A percentile compares a stretch with the other conserved stretches of the same genome.
Conservation (phyloP, 2,888 invertebrate species). For the Melikaiella ostensackeni region DNA sequence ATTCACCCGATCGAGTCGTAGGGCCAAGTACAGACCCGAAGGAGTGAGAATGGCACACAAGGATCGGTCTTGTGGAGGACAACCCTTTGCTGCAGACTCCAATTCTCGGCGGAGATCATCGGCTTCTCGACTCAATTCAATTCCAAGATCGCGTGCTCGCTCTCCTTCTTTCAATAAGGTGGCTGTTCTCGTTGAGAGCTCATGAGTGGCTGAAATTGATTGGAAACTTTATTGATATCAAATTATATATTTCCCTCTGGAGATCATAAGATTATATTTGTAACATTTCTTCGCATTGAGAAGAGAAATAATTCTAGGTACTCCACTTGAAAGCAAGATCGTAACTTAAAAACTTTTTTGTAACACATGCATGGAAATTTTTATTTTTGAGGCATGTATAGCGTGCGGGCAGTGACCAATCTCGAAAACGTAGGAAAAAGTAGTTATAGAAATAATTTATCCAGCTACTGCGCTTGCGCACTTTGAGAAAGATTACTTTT, state of each 20-base stretch:
- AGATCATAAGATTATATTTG: not conserved
- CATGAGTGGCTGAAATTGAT: conserved; percentile 79
- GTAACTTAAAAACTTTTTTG: too few relatives aligned
- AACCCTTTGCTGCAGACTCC: conserved; percentile 82
- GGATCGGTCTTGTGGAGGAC: conserved; percentile 84
- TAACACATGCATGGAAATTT: too few relatives aligned
- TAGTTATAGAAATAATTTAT: too few relatives aligned
- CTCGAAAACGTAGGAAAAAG: too few relatives aligned
- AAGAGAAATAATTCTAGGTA: not conserved
- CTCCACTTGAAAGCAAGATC: too few relatives aligned
- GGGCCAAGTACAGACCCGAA: conserved; percentile 83
- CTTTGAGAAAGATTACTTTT: too few relatives aligned
- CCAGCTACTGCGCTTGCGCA: too few relatives aligned
- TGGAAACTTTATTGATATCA: conserved; percentile 21
- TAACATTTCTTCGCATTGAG: not conserved
- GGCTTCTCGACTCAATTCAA: conserved; percentile 80
- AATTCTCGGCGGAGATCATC: conserved; percentile 81
- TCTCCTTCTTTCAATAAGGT: conserved; percentile 80
- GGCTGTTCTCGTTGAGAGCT: conserved; percentile 80
- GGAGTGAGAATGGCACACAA: conserved; percentile 88
- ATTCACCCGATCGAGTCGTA: conserved; percentile 82
- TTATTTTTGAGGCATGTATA: too few relatives aligned
- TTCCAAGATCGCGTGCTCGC: conserved; percentile 79
- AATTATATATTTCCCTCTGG: not conserved
- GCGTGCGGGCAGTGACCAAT: too few relatives aligned